Evolutionary conservation across 2,113 vertebrate species (phyloP).

Genomic region (Chloropsis cyanopogon): DNA sequence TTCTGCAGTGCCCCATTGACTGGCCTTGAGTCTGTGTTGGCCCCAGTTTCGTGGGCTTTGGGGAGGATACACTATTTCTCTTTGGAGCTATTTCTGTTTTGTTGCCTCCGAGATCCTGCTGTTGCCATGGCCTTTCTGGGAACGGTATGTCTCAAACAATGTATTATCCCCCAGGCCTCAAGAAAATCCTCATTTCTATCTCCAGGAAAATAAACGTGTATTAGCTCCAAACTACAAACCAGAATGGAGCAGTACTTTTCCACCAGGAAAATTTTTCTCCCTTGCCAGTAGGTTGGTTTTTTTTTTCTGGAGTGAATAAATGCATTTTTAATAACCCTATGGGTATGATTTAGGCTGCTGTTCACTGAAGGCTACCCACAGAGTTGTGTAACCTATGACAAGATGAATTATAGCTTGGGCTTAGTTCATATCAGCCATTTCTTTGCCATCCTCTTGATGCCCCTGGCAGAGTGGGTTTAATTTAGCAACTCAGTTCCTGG

Average conservation of each 20-base stretch:
- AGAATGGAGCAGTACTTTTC: conserved; percentile 46
- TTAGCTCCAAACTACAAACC: conserved; percentile 26
- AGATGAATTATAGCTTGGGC: neutral
- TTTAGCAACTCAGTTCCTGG: neutral
- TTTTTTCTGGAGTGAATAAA: conserved; percentile 50
- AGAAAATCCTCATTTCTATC: conserved; percentile 30
- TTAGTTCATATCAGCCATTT: neutral
- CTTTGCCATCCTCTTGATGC: neutral
- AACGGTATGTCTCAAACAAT: conserved; percentile 19
- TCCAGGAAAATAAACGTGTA: conserved; percentile 17
- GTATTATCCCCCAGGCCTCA: neutral
- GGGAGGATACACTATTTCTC: neutral
- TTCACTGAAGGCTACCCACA: conserved; percentile 21
- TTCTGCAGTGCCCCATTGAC: neutral
- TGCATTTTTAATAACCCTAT: conserved; percentile 52
- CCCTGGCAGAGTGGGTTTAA: neutral
- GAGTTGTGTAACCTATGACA: neutral
- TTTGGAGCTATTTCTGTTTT: conserved; percentile 1
- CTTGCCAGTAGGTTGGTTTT: neutral
- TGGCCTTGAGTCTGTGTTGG: neutral
- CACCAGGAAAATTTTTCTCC: conserved; percentile 16
- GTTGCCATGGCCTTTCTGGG: conserved; percentile 10
- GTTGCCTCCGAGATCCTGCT: neutral
- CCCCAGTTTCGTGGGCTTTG: accelerated
- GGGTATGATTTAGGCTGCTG: conserved; percentile 21